phyloP scores from a whole-genome alignment of 2,888 invertebrate genomes.

The Hirtodrosophila confusa region DNA sequence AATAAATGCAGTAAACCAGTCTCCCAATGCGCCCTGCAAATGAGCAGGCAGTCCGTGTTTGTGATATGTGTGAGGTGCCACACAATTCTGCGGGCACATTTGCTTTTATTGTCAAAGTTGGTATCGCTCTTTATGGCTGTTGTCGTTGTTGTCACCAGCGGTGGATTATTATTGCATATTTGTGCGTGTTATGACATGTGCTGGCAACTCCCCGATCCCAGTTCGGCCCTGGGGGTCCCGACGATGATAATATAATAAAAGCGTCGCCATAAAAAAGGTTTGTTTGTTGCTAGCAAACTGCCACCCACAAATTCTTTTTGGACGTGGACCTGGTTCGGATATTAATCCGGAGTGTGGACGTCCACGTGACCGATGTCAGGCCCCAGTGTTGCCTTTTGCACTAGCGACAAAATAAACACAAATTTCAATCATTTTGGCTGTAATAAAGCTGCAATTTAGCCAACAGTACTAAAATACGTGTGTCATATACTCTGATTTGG shows the following conservation, averaged over 20 bases:
- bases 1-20: conserved; percentile 19
- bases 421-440: conserved; percentile 43
- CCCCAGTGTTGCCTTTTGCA: not conserved
- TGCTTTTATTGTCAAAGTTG: conserved; percentile 62
- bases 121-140: conserved; percentile 46
- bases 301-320: conserved; percentile 51
- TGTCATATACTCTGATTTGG: conserved; percentile 4
- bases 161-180: conserved; percentile 73
- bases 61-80: conserved; percentile 1
- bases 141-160: conserved; percentile 25
- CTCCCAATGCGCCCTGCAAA: not conserved
- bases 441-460: conserved; percentile 36
- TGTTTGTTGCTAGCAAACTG: conserved; percentile 47
- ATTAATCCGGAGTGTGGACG: conserved; percentile 19
- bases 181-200: conserved; percentile 62
- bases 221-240: conserved; percentile 3
- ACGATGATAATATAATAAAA: conserved; percentile 63
- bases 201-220: conserved; percentile 21
- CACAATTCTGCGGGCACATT: conserved; percentile 43
- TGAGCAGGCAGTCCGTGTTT: conserved; percentile 1
- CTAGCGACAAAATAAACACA: conserved; percentile 7
- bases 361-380: conserved; percentile 24
- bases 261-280: conserved; percentile 63
- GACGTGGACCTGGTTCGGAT: conserved; percentile 18
- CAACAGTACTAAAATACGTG: conserved; percentile 23